phyloP scores from a whole-genome alignment of 2,797 vertebrate genomes.

The Chiroxiphia lanceolata region DNA sequence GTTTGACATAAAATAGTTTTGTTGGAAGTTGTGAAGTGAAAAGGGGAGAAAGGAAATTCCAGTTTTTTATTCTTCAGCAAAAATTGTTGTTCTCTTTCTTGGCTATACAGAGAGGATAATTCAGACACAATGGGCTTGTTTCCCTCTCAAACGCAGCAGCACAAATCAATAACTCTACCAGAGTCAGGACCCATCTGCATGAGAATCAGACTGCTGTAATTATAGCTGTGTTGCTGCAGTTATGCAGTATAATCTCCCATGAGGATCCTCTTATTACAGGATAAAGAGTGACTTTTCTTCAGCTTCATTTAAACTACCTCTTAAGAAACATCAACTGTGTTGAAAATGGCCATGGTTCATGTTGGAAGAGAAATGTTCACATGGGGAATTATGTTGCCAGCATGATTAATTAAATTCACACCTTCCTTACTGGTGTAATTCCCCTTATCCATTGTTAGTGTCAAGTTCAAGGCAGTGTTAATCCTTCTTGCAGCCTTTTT shows the following conservation, averaged over 20 bases:
- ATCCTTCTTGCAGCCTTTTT: not conserved
- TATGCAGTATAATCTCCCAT: not conserved
- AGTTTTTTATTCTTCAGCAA: not conserved
- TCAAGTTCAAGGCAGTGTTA: not conserved
- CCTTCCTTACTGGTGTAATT: not conserved
- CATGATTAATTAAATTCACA: slow-evolving; percentile 52
- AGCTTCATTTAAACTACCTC: not conserved
- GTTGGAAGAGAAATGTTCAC: not conserved
- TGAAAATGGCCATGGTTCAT: not conserved
- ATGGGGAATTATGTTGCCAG: not conserved
- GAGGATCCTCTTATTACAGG: not conserved
- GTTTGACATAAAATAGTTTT: not conserved
- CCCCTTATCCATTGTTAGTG: not conserved
- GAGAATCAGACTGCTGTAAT: not conserved
- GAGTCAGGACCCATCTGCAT: not conserved
- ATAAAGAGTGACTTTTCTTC: slow-evolving; percentile 19
- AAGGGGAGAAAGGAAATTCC: not conserved
- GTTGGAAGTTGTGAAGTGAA: not conserved
- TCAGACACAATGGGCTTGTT: not conserved
- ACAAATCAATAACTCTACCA: not conserved
- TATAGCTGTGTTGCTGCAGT: not conserved
- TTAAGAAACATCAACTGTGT: not conserved
- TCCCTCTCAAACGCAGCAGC: not conserved
- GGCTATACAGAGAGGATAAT: not conserved
- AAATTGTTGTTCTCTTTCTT: not conserved